Evolutionary conservation across 1,140 invertebrate species (phyloP), one percentile per base, ranked within the genome.

Genomic region (Drosophila sechellia): DNA sequence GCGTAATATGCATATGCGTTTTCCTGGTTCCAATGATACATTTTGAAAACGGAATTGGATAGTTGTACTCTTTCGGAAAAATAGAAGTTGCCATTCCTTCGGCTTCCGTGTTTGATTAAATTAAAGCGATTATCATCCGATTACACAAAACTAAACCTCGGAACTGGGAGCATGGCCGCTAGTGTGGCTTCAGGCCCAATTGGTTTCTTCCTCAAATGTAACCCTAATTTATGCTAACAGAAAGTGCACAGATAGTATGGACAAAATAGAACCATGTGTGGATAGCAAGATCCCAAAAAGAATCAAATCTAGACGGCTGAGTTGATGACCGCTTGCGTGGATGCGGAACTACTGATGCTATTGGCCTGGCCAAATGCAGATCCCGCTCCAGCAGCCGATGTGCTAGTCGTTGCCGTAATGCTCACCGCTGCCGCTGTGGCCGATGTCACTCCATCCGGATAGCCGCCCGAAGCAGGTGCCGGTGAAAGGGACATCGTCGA

Each of bases 401-500:
- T 79, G 40, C 77, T 89, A 3, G 90, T 77, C 20, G 90, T 87
- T 37, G 90, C 90, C 22, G 90, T 91, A 20, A 91, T 90, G 53
- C 85, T 90, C 5, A 91, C 87, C 50, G 83, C 79, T 34, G 72
- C 86, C 17, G 81, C 63, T 37, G 81, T 81, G 15, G 79, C 90
- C n/a, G 79, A 80, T 10, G 72, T 61, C 12, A 71, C 79, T 12
- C 83, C 84, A 49, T 89, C 84, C 10, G 85, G 84, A 81, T 90
- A 80, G 1, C 90, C 79, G 12, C 79, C 85, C 0, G 84, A 90
- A 5, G 84, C 68, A 4, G 90, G 86, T 11, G 90, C 90, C 13
- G 90, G 90, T 12, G 90, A 91, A 22, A 91, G 42, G 4, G 90
- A 91, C 77, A 91, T 91, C 1, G 90, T 89, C 1, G 90, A 91